phyloP scores from a whole-genome alignment of 2,797 vertebrate genomes.

The Fratercula arctica region DNA sequence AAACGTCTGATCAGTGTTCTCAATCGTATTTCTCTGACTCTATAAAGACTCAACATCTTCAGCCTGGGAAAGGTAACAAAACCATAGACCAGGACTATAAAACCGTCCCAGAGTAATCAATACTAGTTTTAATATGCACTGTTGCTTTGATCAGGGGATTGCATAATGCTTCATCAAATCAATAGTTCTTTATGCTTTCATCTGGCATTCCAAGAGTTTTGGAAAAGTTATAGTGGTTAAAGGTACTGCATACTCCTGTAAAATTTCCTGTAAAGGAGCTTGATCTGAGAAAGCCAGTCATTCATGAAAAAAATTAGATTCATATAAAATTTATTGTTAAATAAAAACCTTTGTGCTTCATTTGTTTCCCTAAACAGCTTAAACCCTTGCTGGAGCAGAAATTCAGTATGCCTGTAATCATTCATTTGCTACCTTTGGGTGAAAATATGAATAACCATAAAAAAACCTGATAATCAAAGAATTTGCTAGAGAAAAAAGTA shows the following conservation, averaged over 20 bases:
- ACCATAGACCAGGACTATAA: neutral
- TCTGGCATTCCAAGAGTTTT: neutral
- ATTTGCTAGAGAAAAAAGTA: neutral
- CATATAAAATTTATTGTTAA: neutral
- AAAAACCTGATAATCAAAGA: neutral
- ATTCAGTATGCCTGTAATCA: neutral
- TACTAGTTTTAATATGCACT: neutral
- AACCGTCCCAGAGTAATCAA: neutral
- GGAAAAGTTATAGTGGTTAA: neutral
- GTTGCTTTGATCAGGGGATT: neutral
- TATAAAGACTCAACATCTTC: neutral
- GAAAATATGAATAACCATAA: slow-evolving; percentile 14
- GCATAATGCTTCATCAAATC: neutral
- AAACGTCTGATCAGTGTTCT: neutral
- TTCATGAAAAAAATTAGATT: neutral
- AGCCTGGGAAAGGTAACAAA: neutral
- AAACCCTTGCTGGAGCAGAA: slow-evolving; percentile 11
- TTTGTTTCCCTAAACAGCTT: slow-evolving; percentile 24
- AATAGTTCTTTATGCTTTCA: neutral
- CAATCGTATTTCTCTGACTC: neutral
- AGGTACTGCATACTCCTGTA: neutral
- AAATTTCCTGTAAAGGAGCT: neutral
- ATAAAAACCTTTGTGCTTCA: slow-evolving; percentile 16
- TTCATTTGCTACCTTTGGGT: neutral
- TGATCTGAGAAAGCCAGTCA: neutral